These are phyloP conservation scores for Microtus californicus DNA, from an alignment of 2,797 vertebrate genomes.

Conservation along the genomic window DNA sequence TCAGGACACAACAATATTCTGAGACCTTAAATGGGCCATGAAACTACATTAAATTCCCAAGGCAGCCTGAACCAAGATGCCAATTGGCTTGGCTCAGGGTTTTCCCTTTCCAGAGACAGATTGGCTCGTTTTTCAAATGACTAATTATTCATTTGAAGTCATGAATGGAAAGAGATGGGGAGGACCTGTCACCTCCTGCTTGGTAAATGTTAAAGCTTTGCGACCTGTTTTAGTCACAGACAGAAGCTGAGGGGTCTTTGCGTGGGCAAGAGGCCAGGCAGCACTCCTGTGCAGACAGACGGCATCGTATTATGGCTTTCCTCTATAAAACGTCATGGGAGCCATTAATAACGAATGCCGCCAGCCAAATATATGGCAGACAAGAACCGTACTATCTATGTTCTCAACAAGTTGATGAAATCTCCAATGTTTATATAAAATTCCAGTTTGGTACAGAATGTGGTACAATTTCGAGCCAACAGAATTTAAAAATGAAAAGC, in stretches of 20 bases:
- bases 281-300: background rate
- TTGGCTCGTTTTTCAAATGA: constrained; percentile 91
- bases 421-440: background rate
- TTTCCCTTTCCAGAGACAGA: constrained; percentile 89
- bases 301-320: fast-evolving
- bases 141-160: constrained; percentile 92
- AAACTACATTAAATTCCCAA: constrained; percentile 88
- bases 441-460: background rate
- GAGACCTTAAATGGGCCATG: constrained; percentile 84
- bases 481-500: constrained; percentile 31
- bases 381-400: background rate
- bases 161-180: constrained; percentile 89
- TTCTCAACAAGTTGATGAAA: background rate
- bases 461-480: background rate
- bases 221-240: constrained; percentile 81
- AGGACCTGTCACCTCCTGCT: constrained; percentile 83
- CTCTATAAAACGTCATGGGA: background rate
- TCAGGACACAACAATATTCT: constrained; percentile 85
- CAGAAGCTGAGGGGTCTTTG: constrained; percentile 79
- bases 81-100: constrained; percentile 89
- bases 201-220: constrained; percentile 89
- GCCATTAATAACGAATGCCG: background rate
- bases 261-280: background rate
- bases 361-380: background rate
- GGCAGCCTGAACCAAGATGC: constrained; percentile 86